Conservation (phyloP, 1,140 invertebrate species). For the Melitaea cinxia region DNA sequence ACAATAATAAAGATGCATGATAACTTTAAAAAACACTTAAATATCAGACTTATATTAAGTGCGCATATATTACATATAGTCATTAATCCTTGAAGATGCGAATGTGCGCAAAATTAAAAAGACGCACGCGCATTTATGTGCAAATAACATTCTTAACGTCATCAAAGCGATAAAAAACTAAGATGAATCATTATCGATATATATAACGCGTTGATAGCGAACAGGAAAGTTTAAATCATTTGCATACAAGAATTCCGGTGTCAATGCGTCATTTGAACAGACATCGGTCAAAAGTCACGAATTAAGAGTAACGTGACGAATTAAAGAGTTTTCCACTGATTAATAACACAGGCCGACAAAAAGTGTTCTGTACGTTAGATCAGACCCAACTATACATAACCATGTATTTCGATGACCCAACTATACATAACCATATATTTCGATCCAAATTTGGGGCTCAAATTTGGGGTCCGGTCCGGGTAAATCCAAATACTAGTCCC, state of each 20-base stretch:
- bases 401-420: too few species aligned
- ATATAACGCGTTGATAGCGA: slow-evolving; percentile 19
- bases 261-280: slow-evolving; percentile 35
- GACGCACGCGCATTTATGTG: neutral
- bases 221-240: slow-evolving; percentile 35
- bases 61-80: neutral
- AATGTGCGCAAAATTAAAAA: slow-evolving; percentile 10
- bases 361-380: neutral
- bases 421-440: too few species aligned
- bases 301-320: slow-evolving; percentile 54
- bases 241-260: slow-evolving; percentile 49
- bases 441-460: too few species aligned
- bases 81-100: neutral
- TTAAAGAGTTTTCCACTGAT: slow-evolving; percentile 60
- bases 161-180: slow-evolving; percentile 7
- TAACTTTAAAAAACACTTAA: neutral
- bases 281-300: slow-evolving; percentile 49
- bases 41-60: neutral
- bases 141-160: slow-evolving; percentile 2
- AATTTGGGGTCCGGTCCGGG: too few species aligned
- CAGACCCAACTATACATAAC: neutral
- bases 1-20: too few species aligned
- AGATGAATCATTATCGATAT: slow-evolving; percentile 15
- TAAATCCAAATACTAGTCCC: too few species aligned
- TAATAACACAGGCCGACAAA: neutral